Percentiles rank a stretch among this genome's conserved stretches.
phyloP scores from a whole-genome alignment of 1,140 invertebrate genomes.

The Agraylea sexmaculata region DNA sequence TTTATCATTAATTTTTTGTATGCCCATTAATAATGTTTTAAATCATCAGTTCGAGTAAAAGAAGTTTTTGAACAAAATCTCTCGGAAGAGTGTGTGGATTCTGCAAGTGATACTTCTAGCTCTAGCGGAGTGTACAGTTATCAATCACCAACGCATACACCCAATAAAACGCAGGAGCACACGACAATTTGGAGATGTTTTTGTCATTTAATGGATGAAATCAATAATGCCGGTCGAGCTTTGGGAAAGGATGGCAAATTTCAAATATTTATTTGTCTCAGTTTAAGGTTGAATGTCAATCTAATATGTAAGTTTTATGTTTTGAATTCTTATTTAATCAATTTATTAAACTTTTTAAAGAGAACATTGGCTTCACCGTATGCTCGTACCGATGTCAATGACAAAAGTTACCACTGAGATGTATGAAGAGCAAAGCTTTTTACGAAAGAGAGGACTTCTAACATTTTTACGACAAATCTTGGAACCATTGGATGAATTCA shows the following conservation, averaged over 20 bases:
- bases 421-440: conserved; percentile 93
- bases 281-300: conserved; percentile 52
- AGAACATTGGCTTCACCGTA: conserved; percentile 82
- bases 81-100: conserved; percentile 40
- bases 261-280: conserved; percentile 89
- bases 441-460: conserved; percentile 71
- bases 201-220: conserved; percentile 71
- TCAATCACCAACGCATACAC: conserved; percentile 23
- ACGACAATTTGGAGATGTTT: conserved; percentile 62
- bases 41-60: conserved; percentile 65
- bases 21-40: conserved; percentile 13
- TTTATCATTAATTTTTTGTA: conserved; percentile 2
- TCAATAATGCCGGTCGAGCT: conserved; percentile 69
- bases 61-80: conserved; percentile 70
- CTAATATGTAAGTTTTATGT: conserved; percentile 9
- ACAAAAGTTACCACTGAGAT: conserved; percentile 79
- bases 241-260: conserved; percentile 98
- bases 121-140: conserved; percentile 20
- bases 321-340: conserved; percentile 7
- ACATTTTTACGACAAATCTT: conserved; percentile 88
- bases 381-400: conserved; percentile 76
- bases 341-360: conserved; percentile 42
- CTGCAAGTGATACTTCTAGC: conserved; percentile 18
- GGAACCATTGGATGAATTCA: conserved; percentile 82
- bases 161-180: conserved; percentile 45